Evolutionary conservation across 2,797 vertebrate species (phyloP), one percentile per base, ranked within the genome.

Genomic region (Gastrophryne carolinensis): DNA sequence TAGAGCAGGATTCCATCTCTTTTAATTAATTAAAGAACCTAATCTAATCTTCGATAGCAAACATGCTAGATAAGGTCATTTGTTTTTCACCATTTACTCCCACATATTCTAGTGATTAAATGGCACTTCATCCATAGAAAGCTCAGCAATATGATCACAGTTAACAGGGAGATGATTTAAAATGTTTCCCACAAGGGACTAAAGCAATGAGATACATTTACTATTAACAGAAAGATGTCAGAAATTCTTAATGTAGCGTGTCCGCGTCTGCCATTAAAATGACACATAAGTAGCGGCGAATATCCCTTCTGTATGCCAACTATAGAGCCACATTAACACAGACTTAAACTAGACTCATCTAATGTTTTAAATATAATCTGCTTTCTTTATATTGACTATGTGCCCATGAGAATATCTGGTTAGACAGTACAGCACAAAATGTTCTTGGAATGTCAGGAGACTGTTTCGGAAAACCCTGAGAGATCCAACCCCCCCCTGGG

Each of bases 261-360:
- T 23, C 54, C 21, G 50, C 29, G 34, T 71, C 56, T 60, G 68
- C 41, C 41, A 58, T 60, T 32, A 9, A 60, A 35, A 58, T 35
- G 27, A 60, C 68, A 61, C 29, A 60, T 49, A 34, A 13, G 35
- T 13, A 60, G 32, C 44, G 27, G 17, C 52, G 23, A 53, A 61
- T 50, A 52, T 72, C 37, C 32, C 61, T 29, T 15, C n/a, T 47
- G 26, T 32, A 5, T 4, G 21, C 53, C 23, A 26, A 52, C 27
- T 72, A 23, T 39, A 37, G 35, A 37, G 61, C 6, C 13, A 62
- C 9, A 27, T n/a, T 6, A 3, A 58, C 9, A 29, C 9, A 3
- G 12, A 54, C 15, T 1, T 27, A 57, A 12, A 2, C 8, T 13
- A 24, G 24, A 15, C n/a, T 39, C 12, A 15, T 39, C 1, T n/a